Evolutionary conservation across 2,888 invertebrate genomes (phyloP).

Genomic region (Galeopsomyia nigrocyanea): DNA sequence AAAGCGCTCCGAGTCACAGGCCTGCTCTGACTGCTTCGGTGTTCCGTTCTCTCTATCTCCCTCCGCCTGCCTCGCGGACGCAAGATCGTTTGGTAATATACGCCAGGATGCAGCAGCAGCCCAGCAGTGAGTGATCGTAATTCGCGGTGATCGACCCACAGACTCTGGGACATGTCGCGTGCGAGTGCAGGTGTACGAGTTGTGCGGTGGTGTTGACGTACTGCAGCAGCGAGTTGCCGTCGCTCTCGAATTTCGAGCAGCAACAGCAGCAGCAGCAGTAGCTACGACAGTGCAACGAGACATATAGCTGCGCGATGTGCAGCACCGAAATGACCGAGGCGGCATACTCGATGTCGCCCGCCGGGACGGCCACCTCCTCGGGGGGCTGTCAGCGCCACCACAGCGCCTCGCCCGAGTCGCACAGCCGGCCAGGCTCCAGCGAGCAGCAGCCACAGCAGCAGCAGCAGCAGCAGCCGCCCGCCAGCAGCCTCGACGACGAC

Average conservation of each 20-base stretch:
- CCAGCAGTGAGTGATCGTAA: neutral
- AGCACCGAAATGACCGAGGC: slow-evolving; percentile 68
- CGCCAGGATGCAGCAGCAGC: slow-evolving; percentile 8
- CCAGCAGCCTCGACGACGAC: slow-evolving; percentile 71
- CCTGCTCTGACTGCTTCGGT: slow-evolving; percentile 58
- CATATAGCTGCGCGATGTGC: slow-evolving; percentile 56
- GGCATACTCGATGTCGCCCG: slow-evolving; percentile 63
- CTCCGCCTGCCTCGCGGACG: neutral
- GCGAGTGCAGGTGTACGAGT: slow-evolving; percentile 19
- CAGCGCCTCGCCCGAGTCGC: slow-evolving; percentile 59
- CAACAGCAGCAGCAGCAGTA: neutral
- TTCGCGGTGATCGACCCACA: neutral
- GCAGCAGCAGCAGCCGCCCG: slow-evolving; percentile 1
- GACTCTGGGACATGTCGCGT: neutral
- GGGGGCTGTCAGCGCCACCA: neutral
- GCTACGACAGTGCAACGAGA: neutral
- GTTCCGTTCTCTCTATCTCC: slow-evolving; percentile 26
- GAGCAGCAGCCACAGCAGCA: slow-evolving; percentile 69
- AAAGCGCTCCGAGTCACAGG: slow-evolving; percentile 69
- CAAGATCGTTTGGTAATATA: neutral
- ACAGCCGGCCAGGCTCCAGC: slow-evolving; percentile 54
- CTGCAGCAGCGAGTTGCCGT: no score
- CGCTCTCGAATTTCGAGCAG: no score
- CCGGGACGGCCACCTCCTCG: slow-evolving; percentile 48
- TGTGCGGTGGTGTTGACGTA: slow-evolving; percentile 34